These are phyloP conservation scores for Lepilemur septentrionalis DNA, from an alignment of 2,797 vertebrate genomes.

Conservation along the genomic window DNA sequence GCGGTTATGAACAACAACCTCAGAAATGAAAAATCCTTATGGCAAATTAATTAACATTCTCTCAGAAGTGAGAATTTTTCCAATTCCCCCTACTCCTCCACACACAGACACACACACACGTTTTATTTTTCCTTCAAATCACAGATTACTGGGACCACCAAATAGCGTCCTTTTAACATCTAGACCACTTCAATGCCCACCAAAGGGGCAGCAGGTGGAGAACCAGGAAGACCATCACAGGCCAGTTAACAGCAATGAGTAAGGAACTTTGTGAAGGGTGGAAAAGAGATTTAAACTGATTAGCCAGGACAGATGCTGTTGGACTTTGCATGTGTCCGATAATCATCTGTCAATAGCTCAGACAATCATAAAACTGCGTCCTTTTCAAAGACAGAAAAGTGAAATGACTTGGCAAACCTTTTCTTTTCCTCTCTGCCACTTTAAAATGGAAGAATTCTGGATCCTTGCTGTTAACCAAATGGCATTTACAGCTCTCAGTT, in stretches of 20 bases:
- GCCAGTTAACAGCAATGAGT: not conserved
- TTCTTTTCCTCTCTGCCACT: slow-evolving; percentile 73
- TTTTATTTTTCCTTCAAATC: not conserved
- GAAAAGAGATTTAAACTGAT: slow-evolving; percentile 26
- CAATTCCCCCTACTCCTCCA: not conserved
- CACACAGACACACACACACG: no score
- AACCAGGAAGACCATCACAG: not conserved
- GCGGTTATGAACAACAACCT: not conserved
- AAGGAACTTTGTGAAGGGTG: not conserved
- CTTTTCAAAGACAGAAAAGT: slow-evolving; percentile 48
- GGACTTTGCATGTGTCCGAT: not conserved
- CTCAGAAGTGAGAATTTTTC: slow-evolving; percentile 1
- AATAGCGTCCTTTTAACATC: not conserved
- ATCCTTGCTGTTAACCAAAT: slow-evolving; percentile 79
- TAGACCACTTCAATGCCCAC: not conserved
- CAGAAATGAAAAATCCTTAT: slow-evolving; percentile 36
- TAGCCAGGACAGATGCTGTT: not conserved
- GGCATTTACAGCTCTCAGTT: slow-evolving; percentile 79
- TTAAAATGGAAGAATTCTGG: slow-evolving; percentile 77
- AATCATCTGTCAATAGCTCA: slow-evolving; percentile 46
- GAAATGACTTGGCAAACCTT: slow-evolving; percentile 72
- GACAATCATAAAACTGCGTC: slow-evolving; percentile 52
- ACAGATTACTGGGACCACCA: not conserved
- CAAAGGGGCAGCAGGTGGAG: not conserved
- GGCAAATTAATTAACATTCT: slow-evolving; percentile 37